A percentile compares a stretch with the other conserved stretches of the same genome.
phyloP scores from a whole-genome alignment of 2,888 invertebrate genomes.

The Metalampra italica region DNA sequence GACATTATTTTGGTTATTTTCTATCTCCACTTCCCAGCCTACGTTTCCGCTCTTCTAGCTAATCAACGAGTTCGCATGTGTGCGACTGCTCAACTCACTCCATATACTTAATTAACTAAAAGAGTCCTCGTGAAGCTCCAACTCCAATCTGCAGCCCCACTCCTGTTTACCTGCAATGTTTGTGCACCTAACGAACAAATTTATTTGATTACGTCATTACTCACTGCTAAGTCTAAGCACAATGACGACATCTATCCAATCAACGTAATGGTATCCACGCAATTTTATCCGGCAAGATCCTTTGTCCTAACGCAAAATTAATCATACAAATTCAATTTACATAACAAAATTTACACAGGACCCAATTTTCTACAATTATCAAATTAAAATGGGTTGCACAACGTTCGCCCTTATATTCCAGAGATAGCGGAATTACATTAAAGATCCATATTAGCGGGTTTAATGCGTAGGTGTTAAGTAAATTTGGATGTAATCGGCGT shows the following conservation, averaged over 20 bases:
- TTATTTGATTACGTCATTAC: conserved; percentile 35
- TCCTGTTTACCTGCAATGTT: conserved; percentile 62
- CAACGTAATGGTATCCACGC: conserved; percentile 31
- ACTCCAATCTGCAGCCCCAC: conserved; percentile 36
- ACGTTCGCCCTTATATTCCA: conserved; percentile 24
- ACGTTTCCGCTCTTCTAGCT: conserved; percentile 18
- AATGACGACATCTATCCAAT: conserved; percentile 27
- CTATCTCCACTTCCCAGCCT: too few relatives aligned
- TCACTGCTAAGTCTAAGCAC: conserved; percentile 24
- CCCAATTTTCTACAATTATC: conserved; percentile 60
- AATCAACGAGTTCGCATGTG: conserved; percentile 45
- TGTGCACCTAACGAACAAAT: conserved; percentile 64
- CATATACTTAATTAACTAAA: conserved; percentile 72
- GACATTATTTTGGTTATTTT: too few relatives aligned
- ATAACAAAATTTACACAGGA: conserved; percentile 59
- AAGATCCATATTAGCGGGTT: conserved; percentile 65
- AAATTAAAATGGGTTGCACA: conserved; percentile 61
- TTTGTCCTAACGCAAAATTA: conserved; percentile 46
- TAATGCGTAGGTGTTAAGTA: conserved; percentile 77
- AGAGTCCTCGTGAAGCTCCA: conserved; percentile 51
- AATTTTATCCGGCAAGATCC: conserved; percentile 24
- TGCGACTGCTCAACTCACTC: conserved; percentile 45
- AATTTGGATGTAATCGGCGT: conserved; percentile 76
- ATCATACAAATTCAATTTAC: conserved; percentile 61
- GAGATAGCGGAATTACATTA: conserved; percentile 69